These are phyloP conservation scores for Ophraella communa DNA, from an alignment of 2,888 invertebrate species.

Conservation along the genomic window DNA sequence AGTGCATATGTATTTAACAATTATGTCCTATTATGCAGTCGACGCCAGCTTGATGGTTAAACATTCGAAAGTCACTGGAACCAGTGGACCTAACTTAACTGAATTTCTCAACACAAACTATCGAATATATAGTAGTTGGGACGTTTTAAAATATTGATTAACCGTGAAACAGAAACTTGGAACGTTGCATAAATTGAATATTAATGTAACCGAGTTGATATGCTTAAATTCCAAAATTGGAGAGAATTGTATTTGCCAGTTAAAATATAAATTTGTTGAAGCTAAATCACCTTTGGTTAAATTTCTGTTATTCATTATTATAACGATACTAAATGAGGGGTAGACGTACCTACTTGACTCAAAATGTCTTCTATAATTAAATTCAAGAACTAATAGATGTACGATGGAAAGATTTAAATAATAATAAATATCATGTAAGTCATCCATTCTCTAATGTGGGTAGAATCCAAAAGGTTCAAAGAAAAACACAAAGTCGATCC, in stretches of 20 bases:
- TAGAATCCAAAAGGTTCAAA: no score
- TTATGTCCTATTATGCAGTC: neutral
- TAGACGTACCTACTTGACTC: no score
- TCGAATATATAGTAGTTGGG: neutral
- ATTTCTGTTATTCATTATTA: no score
- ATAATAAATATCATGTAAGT: no score
- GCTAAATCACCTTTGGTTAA: no score
- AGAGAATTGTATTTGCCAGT: neutral
- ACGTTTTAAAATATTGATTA: conserved; percentile 24
- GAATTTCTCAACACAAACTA: neutral
- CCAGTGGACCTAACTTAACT: conserved; percentile 11
- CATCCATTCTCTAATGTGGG: no score
- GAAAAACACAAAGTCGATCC: no score
- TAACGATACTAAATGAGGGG: no score
- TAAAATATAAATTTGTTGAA: no score
- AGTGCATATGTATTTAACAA: neutral
- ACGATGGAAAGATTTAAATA: no score
- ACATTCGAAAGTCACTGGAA: conserved; percentile 11
- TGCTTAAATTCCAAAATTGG: neutral
- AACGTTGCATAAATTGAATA: conserved; percentile 7
- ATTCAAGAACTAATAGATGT: no score
- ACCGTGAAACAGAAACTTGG: conserved; percentile 4
- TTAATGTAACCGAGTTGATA: neutral
- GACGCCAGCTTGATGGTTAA: neutral
- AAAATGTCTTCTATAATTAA: no score